Evolutionary conservation across 2,888 invertebrate species (phyloP), one percentile per base, ranked within the genome.

Genomic region (Drosophila multiciliata): DNA sequence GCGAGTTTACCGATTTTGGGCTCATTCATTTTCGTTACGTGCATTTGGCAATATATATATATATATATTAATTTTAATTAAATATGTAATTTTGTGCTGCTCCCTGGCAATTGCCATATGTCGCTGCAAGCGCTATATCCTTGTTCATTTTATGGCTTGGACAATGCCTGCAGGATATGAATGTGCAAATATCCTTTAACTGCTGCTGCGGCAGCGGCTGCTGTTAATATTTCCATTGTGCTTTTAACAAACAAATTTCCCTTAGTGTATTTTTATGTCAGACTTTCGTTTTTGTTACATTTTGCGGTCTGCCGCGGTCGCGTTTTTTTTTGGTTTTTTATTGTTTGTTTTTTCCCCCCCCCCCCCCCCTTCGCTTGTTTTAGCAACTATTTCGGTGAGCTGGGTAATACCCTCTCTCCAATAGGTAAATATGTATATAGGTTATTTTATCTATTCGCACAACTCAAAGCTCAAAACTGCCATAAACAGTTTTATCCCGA

Each of bases 211-310:
- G 17, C 48, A 38, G 60, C 23, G 35, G 64, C 40, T 65, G 53
- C 64, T 77, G 77, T 80, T 77, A 82, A 80, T 80, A 73, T 75
- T 77, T 66, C 77, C 77, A 82, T 77, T 82, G 77, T 78, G 67
- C 75, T 75, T 75, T 82, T 77, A 80, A 80, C 82, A 80, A 77
- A 79, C 82, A 73, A 81, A 82, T 81, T 82, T 82, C 71, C 76
- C 76, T 81, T 73, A 77, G 73, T 82, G 83, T 75, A 72, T 82
- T 78, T 78, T 72, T 78, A 66, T 78, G 71, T 73, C 65, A 67
- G 66, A 66, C 62, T 54, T 64, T 77, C 59, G 64, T 54, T 66
- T 66, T 60, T 63, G 72, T 84, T 78, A 73, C 83, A 66, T 57
- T 79, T 57, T 63, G 60, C 36, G 60, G 60, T 50, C 64, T 71